Evolutionary conservation across 2,797 vertebrate genomes (phyloP).

Genomic region (Notolabrus celidotus): DNA sequence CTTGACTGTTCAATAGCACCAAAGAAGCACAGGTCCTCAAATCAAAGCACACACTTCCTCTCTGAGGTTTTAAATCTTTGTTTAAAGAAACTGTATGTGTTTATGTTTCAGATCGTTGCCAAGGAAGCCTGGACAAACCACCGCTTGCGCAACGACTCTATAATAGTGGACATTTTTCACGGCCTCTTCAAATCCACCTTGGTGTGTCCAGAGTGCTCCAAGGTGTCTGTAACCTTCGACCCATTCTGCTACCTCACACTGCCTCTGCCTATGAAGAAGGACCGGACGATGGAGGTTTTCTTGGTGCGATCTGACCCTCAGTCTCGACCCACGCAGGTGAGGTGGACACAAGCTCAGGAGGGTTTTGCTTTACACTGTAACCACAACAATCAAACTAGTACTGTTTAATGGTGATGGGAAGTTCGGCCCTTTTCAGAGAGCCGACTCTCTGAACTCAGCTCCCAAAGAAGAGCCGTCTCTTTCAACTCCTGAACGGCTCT

Average conservation of each 20-base stretch:
- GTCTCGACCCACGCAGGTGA: slow-evolving; percentile 92
- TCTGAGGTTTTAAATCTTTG: not conserved
- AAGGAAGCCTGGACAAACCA: slow-evolving; percentile 95
- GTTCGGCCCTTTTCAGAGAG: too few species aligned
- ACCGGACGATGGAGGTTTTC: slow-evolving; percentile 93
- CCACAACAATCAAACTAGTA: not conserved
- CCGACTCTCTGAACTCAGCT: too few species aligned
- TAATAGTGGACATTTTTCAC: slow-evolving; percentile 95
- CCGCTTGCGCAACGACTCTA: slow-evolving; percentile 91
- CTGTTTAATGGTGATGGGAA: too few species aligned
- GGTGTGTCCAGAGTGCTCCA: slow-evolving; percentile 93
- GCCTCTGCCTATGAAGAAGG: slow-evolving; percentile 94
- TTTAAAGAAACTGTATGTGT: not conserved
- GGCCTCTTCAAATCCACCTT: slow-evolving; percentile 95
- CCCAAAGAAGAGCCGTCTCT: too few species aligned
- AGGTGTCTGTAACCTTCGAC: slow-evolving; percentile 94
- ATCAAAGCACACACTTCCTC: not conserved
- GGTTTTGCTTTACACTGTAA: not conserved
- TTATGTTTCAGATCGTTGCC: slow-evolving; percentile 87
- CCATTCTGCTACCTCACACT: slow-evolving; percentile 96
- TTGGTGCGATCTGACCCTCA: slow-evolving; percentile 91
- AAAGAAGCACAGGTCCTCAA: not conserved
- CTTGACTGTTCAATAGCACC: not conserved
- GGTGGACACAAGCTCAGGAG: not conserved
- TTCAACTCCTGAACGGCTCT: too few species aligned